Conservation (phyloP, 2,888 invertebrate species). For the Conchocele bisecta region DNA sequence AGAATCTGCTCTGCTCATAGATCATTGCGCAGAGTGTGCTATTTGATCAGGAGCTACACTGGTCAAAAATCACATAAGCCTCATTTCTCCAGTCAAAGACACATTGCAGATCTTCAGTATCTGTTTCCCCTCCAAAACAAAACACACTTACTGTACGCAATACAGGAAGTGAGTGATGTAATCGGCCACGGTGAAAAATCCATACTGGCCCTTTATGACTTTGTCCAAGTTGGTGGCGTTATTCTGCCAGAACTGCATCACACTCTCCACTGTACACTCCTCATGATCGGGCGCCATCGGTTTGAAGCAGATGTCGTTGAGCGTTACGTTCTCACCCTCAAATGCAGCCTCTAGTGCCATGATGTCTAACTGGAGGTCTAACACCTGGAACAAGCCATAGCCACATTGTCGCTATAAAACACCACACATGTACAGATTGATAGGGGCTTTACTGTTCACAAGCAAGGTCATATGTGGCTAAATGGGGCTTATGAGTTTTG, state of each 20-base stretch:
- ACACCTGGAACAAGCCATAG: constrained; percentile 79
- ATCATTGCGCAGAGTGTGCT: too few species aligned
- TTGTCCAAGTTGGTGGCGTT: constrained; percentile 66
- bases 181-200: constrained; percentile 81
- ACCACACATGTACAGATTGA: too few species aligned
- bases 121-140: not conserved
- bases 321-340: constrained; percentile 65
- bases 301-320: constrained; percentile 94
- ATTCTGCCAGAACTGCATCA: constrained; percentile 94
- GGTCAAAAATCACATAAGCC: too few species aligned
- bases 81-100: too few species aligned
- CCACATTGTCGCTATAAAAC: too few species aligned
- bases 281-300: constrained; percentile 89
- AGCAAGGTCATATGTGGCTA: too few species aligned
- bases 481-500: too few species aligned
- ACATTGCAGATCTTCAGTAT: too few species aligned
- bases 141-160: constrained; percentile 86
- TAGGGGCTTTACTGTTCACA: too few species aligned
- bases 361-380: constrained; percentile 79
- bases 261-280: constrained; percentile 93
- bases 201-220: constrained; percentile 49
- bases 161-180: constrained; percentile 90
- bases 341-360: constrained; percentile 66
- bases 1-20: too few species aligned
- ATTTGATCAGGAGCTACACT: too few species aligned